A percentile compares a stretch with the other conserved stretches of the same genome.
Conservation (phyloP, 2,888 invertebrate genomes). For the Lumbricus terrestris region DNA sequence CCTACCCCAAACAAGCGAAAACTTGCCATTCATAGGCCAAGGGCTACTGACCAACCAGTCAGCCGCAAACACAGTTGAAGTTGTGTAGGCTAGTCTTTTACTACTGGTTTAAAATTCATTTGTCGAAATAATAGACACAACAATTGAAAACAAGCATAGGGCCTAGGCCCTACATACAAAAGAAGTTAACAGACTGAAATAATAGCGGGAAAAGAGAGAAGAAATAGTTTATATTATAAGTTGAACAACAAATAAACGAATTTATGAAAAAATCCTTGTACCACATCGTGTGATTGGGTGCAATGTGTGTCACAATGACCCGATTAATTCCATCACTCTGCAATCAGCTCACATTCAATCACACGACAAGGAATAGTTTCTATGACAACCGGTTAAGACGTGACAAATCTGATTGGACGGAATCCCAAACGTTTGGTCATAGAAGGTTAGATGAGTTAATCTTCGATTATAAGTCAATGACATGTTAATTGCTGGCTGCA, state of each 20-base stretch:
- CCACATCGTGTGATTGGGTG: not conserved
- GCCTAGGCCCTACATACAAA: not conserved
- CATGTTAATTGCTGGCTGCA: not conserved
- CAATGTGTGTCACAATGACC: not conserved
- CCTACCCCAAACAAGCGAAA: not conserved
- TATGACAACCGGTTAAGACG: not conserved
- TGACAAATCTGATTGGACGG: not conserved
- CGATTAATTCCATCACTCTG: not conserved
- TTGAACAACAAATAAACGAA: not conserved
- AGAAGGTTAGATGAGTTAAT: not conserved
- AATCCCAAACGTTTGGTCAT: not conserved
- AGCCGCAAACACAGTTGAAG: not conserved
- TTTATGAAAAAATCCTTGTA: not conserved
- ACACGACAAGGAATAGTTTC: not conserved
- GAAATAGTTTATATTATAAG: not conserved
- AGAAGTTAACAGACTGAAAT: not conserved
- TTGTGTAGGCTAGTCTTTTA: not conserved
- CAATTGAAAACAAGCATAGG: too few species aligned
- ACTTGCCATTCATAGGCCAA: too few species aligned
- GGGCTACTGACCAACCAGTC: not conserved
- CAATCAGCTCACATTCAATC: not conserved
- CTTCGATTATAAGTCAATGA: too few species aligned
- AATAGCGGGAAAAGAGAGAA: not conserved
- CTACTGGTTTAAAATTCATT: not conserved
- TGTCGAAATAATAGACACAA: not conserved